Base-by-base conservation (phyloP, 2,113 vertebrate species). In the Catagonus wagneri region DNA sequence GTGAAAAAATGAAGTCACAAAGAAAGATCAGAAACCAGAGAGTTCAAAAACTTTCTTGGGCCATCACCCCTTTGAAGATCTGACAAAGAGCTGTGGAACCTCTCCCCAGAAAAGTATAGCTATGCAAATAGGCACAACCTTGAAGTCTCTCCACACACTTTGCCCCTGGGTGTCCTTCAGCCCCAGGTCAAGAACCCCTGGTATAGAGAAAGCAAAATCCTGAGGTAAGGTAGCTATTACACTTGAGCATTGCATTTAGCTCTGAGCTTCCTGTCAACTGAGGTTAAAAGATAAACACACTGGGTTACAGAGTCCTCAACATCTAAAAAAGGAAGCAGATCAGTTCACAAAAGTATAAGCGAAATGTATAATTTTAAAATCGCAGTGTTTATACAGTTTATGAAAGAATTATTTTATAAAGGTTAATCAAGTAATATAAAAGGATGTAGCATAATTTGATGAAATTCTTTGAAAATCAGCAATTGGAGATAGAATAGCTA, bases 291-390 rank as follows among this genome's bases (percentile, higher is more conserved):
- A 94, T 72, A 93, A 92, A 90, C 50, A 80, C 11, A 65, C 7
- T 83, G 52, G 44, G 20, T 75, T 92, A 78, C 2, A 89, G 58
- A 80, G 71, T 90, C 96, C 36, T 84, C 44, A 79, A 65, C 14
- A 83, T 96, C 32, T 89, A 83, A 74, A 92, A 87, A 72, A 75
- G 36, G 65, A 91, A 93, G 20, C 83, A 87, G 20, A 87, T 66
- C 8, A 84, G 8, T 86, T 96, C 72, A 92, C n/a, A 88, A 84
- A 93, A 92, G 97, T 60, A 72, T 66, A 87, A 83, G 44, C 7
- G 22, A 95, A 96, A 61, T 17, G 54, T 78, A n/a, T 50, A 75
- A 83, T 92, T 97, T 96, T 92, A 32, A 94, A 95, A 95, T 80
- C 16, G 10, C 54, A 92, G n/a, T 96, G 60, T 95, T 96, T 89